Evolutionary conservation across 2,797 vertebrate species (phyloP).

Genomic region (Tangara arthus): DNA sequence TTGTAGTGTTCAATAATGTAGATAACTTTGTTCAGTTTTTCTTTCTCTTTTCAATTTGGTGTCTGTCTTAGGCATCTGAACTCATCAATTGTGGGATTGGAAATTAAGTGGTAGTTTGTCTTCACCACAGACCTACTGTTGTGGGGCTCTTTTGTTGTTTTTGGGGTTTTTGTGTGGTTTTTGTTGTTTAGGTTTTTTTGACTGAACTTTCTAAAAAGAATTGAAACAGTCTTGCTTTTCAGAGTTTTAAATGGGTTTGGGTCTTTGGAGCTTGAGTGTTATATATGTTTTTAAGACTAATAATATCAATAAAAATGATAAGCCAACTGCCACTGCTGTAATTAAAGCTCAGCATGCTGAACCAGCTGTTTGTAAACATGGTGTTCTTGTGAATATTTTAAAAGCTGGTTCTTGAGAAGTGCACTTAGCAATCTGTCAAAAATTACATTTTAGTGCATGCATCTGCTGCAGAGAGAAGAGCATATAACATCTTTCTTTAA

Average conservation of each 20-base stretch:
- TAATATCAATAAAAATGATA: neutral
- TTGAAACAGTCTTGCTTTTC: neutral
- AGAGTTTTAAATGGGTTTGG: neutral
- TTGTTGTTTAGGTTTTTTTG: neutral
- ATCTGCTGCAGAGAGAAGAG: neutral
- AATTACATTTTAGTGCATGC: neutral
- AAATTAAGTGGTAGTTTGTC: neutral
- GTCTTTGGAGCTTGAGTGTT: neutral
- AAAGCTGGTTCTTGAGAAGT: neutral
- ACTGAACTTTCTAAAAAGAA: neutral
- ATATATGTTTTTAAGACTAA: neutral
- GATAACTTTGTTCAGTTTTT: neutral
- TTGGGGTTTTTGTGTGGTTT: fast-evolving
- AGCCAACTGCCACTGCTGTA: neutral
- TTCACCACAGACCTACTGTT: neutral
- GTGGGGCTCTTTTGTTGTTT: neutral
- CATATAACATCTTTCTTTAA: neutral
- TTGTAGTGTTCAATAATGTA: neutral
- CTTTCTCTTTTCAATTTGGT: neutral
- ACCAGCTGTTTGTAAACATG: neutral
- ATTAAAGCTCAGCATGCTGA: slow-evolving; percentile 16
- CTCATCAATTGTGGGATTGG: neutral
- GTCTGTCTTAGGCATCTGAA: neutral
- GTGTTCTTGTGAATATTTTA: neutral
- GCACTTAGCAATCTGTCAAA: slow-evolving; percentile 11